A percentile compares a stretch with the other conserved stretches of the same genome.
These are phyloP conservation scores for Vidua macroura DNA, from an alignment of 2,113 vertebrate genomes.

Conservation along the genomic window DNA sequence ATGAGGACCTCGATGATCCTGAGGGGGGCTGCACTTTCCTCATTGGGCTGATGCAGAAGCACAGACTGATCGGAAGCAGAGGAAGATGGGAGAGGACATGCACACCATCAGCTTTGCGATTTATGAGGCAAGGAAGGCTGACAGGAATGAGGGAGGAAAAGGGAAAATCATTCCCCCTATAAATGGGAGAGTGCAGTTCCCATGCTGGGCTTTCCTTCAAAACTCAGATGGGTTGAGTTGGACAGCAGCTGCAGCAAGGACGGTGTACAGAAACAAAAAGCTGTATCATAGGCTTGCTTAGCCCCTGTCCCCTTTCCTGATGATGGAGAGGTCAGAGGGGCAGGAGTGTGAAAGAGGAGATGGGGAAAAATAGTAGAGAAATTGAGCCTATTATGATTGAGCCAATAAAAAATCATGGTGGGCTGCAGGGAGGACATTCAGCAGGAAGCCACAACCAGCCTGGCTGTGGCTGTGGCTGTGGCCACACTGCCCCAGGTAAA, in stretches of 20 bases:
- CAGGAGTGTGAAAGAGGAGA: background rate
- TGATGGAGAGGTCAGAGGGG: too few relatives aligned
- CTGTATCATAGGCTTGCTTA: background rate
- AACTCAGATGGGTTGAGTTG: background rate
- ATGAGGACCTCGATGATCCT: conserved; percentile 84
- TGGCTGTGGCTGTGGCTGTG: background rate
- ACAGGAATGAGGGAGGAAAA: background rate
- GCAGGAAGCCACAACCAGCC: background rate
- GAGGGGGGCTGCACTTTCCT: conserved; percentile 89
- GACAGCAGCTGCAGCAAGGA: background rate
- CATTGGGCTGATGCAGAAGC: conserved; percentile 94
- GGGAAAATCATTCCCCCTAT: background rate
- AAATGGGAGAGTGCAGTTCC: background rate
- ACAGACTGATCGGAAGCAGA: conserved; percentile 78
- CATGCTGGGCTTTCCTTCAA: background rate
- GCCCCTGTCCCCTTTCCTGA: background rate
- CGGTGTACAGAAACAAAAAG: background rate
- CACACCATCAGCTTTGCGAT: conserved; percentile 93
- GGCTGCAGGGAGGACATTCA: background rate
- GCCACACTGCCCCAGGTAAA: fast-evolving
- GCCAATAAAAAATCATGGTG: too few relatives aligned
- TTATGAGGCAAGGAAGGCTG: conserved; percentile 80
- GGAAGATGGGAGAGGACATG: conserved; percentile 92
- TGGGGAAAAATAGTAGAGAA: background rate
- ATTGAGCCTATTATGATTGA: background rate